Percentiles rank a stretch among this genome's conserved stretches.
Evolutionary conservation across 35 echinoderm and acorn worm genomes (phyloP).

Genomic region (Diadema setosum): DNA sequence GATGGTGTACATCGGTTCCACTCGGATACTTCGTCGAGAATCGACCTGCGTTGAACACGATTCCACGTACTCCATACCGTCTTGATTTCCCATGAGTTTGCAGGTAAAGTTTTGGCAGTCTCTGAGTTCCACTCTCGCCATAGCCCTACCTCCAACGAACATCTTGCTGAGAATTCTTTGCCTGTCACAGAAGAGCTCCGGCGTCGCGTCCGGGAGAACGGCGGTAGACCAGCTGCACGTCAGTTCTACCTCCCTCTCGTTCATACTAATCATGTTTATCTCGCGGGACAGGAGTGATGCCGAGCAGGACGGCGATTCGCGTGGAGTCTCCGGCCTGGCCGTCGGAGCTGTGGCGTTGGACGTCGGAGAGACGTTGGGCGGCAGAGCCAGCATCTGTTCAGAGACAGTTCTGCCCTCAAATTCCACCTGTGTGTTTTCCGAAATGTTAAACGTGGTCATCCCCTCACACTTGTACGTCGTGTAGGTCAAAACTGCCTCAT

Average conservation of each 20-base stretch:
- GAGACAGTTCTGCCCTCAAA: no score
- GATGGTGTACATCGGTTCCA: neutral
- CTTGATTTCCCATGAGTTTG: neutral
- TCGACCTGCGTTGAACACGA: neutral
- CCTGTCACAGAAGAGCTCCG: neutral
- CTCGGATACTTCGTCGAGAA: neutral
- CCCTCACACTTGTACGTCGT: no score
- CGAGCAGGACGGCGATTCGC: neutral
- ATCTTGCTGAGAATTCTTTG: neutral
- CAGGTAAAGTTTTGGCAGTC: neutral
- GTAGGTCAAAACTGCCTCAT: no score
- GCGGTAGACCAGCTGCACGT: neutral
- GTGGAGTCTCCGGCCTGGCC: no score
- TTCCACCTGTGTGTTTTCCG: no score
- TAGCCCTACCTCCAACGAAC: neutral
- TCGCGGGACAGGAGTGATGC: neutral
- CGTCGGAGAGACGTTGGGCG: no score
- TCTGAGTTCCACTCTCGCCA: neutral
- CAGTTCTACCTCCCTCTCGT: neutral
- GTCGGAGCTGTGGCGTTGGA: no score
- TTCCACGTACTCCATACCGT: neutral
- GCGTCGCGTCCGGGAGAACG: neutral
- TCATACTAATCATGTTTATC: neutral
- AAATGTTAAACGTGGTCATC: no score
- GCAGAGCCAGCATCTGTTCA: no score